Evolutionary conservation across 1,140 invertebrate genomes (phyloP).

Genomic region (Lepidostoma basale): DNA sequence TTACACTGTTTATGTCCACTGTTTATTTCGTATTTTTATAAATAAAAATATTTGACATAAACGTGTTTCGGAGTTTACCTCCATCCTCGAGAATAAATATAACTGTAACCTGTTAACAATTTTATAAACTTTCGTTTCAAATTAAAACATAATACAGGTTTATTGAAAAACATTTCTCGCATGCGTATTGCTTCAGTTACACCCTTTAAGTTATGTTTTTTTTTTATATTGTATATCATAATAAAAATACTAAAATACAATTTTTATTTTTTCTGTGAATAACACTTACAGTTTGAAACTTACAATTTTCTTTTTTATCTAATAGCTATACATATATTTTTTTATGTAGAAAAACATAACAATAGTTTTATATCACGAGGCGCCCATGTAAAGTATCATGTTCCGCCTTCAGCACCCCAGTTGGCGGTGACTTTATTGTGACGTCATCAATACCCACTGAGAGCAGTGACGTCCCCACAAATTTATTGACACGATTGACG

Average conservation of each 20-base stretch:
- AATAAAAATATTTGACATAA: no score
- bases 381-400: conserved; percentile 7
- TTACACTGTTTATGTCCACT: no score
- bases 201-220: not conserved
- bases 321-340: not conserved
- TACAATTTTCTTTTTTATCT: not conserved
- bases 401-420: conserved; percentile 21
- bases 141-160: no score
- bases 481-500: conserved; percentile 32
- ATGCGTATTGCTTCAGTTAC: no score
- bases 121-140: no score
- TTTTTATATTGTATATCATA: not conserved
- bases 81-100: no score
- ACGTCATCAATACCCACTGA: conserved; percentile 26
- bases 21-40: no score
- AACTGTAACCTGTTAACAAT: no score
- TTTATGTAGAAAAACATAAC: no score
- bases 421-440: conserved; percentile 22
- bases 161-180: no score
- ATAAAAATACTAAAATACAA: not conserved
- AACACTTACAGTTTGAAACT: not conserved
- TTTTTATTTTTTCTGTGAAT: not conserved
- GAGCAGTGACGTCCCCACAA: conserved; percentile 30
- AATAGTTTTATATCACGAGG: no score
- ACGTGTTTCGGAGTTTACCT: no score